phyloP scores from a whole-genome alignment of 1,140 invertebrate genomes.

The Macrotrachela quadricornifera region DNA sequence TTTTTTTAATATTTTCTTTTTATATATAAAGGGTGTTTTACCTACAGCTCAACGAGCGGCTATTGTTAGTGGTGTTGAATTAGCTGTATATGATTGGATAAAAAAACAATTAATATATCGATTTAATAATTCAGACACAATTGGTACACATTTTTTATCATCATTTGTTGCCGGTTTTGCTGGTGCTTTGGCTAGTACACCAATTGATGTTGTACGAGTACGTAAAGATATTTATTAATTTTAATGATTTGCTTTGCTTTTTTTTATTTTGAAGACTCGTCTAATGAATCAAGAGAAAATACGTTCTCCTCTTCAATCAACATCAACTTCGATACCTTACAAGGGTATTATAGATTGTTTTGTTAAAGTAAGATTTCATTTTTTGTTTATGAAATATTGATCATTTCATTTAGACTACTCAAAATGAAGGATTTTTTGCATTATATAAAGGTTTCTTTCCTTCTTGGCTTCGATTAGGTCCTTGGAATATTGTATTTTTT shows the following conservation, averaged over 20 bases:
- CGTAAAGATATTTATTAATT: neutral
- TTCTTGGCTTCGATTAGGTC: slow-evolving; percentile 36
- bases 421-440: slow-evolving; percentile 22
- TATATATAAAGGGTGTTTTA: slow-evolving; percentile 47
- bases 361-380: slow-evolving; percentile 34
- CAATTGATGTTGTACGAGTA: slow-evolving; percentile 29
- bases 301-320: slow-evolving; percentile 11
- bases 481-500: slow-evolving; percentile 54
- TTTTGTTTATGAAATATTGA: slow-evolving; percentile 8
- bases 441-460: slow-evolving; percentile 30
- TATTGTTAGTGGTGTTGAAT: slow-evolving; percentile 69
- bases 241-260: slow-evolving; percentile 16
- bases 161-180: slow-evolving; percentile 20
- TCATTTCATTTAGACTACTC: slow-evolving; percentile 32
- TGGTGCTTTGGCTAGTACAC: slow-evolving; percentile 25
- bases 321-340: slow-evolving; percentile 14
- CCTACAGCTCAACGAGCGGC: slow-evolving; percentile 74
- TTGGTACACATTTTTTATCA: slow-evolving; percentile 61
- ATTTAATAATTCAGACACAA: slow-evolving; percentile 47
- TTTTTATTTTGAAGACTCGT: too few relatives aligned
- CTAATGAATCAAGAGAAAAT: slow-evolving; percentile 46
- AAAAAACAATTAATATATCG: slow-evolving; percentile 49
- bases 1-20: neutral
- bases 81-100: slow-evolving; percentile 73
- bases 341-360: slow-evolving; percentile 23